phyloP scores from a whole-genome alignment of 2,888 invertebrate genomes.

The Pogonocherus hispidulus region DNA sequence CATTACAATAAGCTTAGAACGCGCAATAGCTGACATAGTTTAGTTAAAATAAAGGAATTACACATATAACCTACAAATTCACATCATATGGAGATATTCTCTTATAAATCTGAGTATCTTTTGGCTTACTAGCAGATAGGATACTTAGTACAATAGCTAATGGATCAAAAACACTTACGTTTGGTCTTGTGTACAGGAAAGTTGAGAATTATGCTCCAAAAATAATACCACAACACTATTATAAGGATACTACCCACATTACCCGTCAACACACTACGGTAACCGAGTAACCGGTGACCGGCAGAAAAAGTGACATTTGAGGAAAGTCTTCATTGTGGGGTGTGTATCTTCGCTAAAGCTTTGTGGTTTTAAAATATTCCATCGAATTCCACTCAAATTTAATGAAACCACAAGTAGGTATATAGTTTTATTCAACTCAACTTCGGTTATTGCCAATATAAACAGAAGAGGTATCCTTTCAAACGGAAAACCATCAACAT shows the following conservation, averaged over 20 bases:
- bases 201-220: background rate
- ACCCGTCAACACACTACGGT: constrained; percentile 1
- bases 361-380: background rate
- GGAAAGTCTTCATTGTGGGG: constrained; percentile 3
- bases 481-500: no score
- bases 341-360: constrained; percentile 8
- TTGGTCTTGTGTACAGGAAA: background rate
- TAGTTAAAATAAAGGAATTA: background rate
- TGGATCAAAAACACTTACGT: background rate
- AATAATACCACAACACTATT: constrained; percentile 19
- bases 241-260: no score
- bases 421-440: no score
- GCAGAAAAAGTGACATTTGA: constrained; percentile 17
- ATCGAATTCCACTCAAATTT: no score
- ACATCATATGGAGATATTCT: constrained; percentile 19
- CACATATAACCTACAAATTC: constrained; percentile 21
- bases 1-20: background rate
- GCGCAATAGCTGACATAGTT: background rate
- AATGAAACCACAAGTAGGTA: no score
- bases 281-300: constrained; percentile 32
- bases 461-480: no score
- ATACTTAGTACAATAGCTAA: background rate
- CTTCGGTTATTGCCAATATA: no score
- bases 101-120: background rate
- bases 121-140: background rate